A percentile compares a stretch with the other conserved stretches of the same genome.
Conservation (phyloP, 2,113 vertebrate species). For the Dermatemys mawii region DNA sequence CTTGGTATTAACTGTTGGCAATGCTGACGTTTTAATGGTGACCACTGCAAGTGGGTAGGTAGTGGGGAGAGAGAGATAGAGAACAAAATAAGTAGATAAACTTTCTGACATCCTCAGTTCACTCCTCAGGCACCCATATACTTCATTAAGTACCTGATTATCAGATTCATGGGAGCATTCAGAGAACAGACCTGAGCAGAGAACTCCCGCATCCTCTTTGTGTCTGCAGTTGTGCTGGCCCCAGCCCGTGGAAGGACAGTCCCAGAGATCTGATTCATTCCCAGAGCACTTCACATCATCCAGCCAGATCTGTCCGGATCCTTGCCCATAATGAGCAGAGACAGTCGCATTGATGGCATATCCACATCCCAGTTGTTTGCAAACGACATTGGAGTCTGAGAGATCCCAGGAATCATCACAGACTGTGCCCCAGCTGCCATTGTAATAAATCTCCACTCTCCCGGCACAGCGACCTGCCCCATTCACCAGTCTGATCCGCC, state of each 20-base stretch:
- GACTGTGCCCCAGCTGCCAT: constrained; percentile 66
- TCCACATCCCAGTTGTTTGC: constrained; percentile 73
- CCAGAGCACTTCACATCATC: constrained; percentile 54
- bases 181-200: constrained; percentile 66
- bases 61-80: too few species aligned
- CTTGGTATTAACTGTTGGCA: background rate
- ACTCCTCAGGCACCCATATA: too few species aligned
- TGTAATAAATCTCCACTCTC: constrained; percentile 65
- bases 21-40: background rate
- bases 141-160: background rate
- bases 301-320: constrained; percentile 63
- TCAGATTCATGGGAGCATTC: too few species aligned
- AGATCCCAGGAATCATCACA: constrained; percentile 73
- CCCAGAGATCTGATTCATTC: constrained; percentile 62
- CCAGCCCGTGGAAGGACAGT: constrained; percentile 51
- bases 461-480: constrained; percentile 54
- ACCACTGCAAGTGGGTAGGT: background rate
- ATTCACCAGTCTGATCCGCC: constrained; percentile 38
- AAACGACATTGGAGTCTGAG: constrained; percentile 40
- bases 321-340: constrained; percentile 53
- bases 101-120: background rate
- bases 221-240: constrained; percentile 45
- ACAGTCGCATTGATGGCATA: constrained; percentile 29
- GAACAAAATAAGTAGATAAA: background rate
- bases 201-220: constrained; percentile 58